Conservation (phyloP, 2,888 invertebrate genomes). For the Pachliopta kotzebuea region DNA sequence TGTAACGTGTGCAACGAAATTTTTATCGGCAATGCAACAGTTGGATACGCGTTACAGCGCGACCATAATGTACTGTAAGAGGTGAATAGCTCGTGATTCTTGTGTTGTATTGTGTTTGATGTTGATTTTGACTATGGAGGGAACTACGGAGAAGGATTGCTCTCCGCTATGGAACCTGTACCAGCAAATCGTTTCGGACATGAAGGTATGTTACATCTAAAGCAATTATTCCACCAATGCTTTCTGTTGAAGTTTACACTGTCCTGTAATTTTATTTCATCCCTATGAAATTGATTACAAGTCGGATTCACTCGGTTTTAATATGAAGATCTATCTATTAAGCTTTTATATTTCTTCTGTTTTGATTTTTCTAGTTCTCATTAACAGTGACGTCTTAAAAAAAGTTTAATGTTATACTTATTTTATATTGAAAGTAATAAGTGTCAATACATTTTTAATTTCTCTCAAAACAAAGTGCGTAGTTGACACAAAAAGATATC, state of each 20-base stretch:
- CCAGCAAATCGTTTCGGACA: conserved; percentile 96
- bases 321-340: too few species aligned
- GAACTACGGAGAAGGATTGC: conserved; percentile 88
- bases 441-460: too few species aligned
- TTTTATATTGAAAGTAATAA: too few species aligned
- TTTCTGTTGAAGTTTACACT: background rate
- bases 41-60: conserved; percentile 55
- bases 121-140: conserved; percentile 83
- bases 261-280: background rate
- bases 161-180: conserved; percentile 96
- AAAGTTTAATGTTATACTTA: too few species aligned
- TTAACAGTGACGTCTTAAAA: too few species aligned
- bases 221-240: background rate
- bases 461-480: too few species aligned
- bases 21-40: conserved; percentile 64
- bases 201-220: conserved; percentile 89
- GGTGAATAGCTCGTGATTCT: conserved; percentile 57
- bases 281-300: background rate
- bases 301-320: background rate
- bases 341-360: too few species aligned
- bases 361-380: too few species aligned
- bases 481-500: too few species aligned
- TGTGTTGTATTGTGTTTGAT: conserved; percentile 50
- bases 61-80: conserved; percentile 41
- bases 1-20: conserved; percentile 39